Base-by-base conservation (phyloP, 1,140 invertebrate species). In the Pseudomyrmex cubaensis region DNA sequence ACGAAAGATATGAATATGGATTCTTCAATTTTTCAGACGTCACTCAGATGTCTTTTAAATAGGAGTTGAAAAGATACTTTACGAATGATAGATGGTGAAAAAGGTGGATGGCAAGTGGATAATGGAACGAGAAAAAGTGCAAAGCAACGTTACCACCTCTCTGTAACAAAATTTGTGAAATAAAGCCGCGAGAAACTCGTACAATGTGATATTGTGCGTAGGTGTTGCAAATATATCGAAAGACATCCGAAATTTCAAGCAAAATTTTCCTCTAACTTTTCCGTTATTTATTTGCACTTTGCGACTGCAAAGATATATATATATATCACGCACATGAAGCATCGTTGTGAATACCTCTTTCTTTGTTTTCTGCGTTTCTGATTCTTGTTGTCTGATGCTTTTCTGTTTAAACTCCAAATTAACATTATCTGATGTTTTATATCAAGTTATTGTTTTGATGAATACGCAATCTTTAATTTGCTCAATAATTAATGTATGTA, bases 201-300 rank as follows among this genome's bases (percentile, higher is more conserved):
- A 17, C 64, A 3, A 10, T 50, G 50, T 35, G 35, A 35, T 35
- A 35, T 63, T 59, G 17, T 10, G 9, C 9, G 7, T 12, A 10
- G 10, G 25, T 9, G 20, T 20, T 59, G 20, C 15, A 59, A 70
- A 48, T 67, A n/a, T n/a, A n/a, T n/a, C n/a, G n/a, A n/a, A n/a
- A n/a, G n/a, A 54, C 17, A 35, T 9, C 15, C 15, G 5, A 35
- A 35, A 35, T 35, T 61, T 80, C 44, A 57, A 70, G n/a, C 9
- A 35, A 70, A 22, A 35, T 35, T 35, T 70, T 72, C 59, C 44
- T 72, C 22, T 66, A 80, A 80, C 22, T 80, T 80, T 80, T 35
- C 44, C 20, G 63, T n/a, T n/a, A n/a, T 87, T 87, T 87, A 87
- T 87, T 87, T 87, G 35, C 83, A 83, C 62, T 80, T 76, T 80